Conservation (phyloP, 2,888 invertebrate genomes). For the Trichopoda pennipes region DNA sequence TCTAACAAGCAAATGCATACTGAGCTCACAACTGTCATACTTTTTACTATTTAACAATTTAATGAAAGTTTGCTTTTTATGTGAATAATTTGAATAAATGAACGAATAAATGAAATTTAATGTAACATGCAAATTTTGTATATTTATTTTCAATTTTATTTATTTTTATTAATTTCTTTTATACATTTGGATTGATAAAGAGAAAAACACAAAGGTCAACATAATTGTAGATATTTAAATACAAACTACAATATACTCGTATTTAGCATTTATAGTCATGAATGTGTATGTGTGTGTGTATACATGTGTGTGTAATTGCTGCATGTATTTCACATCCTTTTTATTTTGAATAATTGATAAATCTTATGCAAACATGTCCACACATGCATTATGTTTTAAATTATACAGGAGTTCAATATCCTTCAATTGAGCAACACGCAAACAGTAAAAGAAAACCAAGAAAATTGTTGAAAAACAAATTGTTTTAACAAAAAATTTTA, state of each 20-base stretch:
- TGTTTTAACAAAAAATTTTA: slow-evolving; percentile 15
- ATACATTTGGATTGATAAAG: not conserved
- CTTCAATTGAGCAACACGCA: slow-evolving; percentile 13
- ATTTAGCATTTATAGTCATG: not conserved
- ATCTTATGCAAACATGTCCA: slow-evolving; percentile 63
- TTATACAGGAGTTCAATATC: slow-evolving; percentile 45
- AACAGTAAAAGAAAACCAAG: not conserved
- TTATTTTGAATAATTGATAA: slow-evolving; percentile 65
- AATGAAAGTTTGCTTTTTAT: too few relatives aligned
- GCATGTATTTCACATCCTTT: slow-evolving; percentile 13
- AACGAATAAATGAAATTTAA: slow-evolving; percentile 51
- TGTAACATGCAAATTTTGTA: slow-evolving; percentile 53
- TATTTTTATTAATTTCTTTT: not conserved
- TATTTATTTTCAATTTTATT: not conserved
- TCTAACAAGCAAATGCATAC: not conserved
- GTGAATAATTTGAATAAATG: slow-evolving; percentile 18
- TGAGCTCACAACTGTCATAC: not conserved
- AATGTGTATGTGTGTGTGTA: not conserved
- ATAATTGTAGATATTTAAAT: not conserved
- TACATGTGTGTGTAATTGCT: not conserved
- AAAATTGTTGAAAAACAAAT: slow-evolving; percentile 21
- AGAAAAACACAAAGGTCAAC: slow-evolving; percentile 36
- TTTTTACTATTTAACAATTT: not conserved
- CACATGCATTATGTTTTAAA: slow-evolving; percentile 57
- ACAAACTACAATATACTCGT: slow-evolving; percentile 2